Conservation (phyloP, 2,797 vertebrate genomes). For the Cetoscarus ocellatus region DNA sequence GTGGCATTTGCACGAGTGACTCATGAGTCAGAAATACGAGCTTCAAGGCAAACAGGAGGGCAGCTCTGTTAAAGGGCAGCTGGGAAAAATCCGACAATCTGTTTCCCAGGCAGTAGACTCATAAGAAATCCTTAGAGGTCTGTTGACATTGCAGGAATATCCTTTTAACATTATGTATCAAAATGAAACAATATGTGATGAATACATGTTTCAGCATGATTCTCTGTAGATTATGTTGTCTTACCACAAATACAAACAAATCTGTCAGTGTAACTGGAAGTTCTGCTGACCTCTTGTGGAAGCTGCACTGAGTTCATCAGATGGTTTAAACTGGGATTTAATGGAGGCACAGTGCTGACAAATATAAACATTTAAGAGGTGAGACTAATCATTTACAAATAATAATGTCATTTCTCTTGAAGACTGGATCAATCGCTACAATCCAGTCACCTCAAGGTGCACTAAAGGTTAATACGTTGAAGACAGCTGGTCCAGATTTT, state of each 20-base stretch:
- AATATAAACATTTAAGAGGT: not conserved
- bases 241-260: slow-evolving; percentile 26
- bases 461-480: not conserved
- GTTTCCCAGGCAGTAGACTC: not conserved
- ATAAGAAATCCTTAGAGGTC: slow-evolving; percentile 5
- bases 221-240: slow-evolving; percentile 5
- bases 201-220: slow-evolving; percentile 7
- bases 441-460: not conserved
- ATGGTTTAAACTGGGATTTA: not conserved
- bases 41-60: slow-evolving; percentile 18
- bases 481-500: not conserved
- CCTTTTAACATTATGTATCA: too few species aligned
- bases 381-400: not conserved
- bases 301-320: slow-evolving; percentile 6
- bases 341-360: not conserved
- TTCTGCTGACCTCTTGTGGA: slow-evolving; percentile 64
- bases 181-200: not conserved
- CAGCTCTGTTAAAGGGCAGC: slow-evolving; percentile 38
- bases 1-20: slow-evolving; percentile 33
- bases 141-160: slow-evolving; percentile 3
- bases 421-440: not conserved
- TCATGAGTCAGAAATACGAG: slow-evolving; percentile 41
- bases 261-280: slow-evolving; percentile 8
- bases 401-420: not conserved
- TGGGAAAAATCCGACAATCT: slow-evolving; percentile 24